Percentiles rank a stretch among this genome's conserved stretches.
Conservation (phyloP, 2,797 vertebrate genomes). For the Gambusia yucatana region DNA sequence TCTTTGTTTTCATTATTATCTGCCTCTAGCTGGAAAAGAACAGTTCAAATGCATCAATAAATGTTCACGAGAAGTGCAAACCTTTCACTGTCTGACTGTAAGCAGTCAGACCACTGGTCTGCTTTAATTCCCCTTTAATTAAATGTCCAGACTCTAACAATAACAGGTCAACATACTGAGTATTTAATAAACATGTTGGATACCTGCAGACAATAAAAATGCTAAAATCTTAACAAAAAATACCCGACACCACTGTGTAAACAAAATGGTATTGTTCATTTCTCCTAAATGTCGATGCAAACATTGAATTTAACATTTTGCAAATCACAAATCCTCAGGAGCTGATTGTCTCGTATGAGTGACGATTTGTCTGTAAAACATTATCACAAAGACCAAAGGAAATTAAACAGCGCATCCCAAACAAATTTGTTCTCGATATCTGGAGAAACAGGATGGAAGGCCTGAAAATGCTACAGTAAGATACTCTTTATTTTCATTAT, state of each 20-base stretch:
- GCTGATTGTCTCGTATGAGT: constrained; percentile 20
- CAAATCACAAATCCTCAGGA: constrained; percentile 24
- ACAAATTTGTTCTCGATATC: neutral
- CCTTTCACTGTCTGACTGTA: neutral
- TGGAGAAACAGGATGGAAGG: constrained; percentile 13
- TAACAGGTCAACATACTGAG: neutral
- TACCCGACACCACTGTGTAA: constrained; percentile 58
- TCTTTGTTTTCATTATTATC: too few relatives aligned
- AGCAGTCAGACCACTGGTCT: neutral
- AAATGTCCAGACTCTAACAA: neutral
- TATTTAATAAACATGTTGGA: neutral
- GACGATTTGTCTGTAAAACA: constrained; percentile 11
- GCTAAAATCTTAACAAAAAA: constrained; percentile 7
- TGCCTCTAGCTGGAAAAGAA: neutral
- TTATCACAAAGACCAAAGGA: constrained; percentile 19
- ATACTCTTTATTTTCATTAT: neutral
- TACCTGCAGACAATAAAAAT: neutral
- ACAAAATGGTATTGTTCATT: constrained; percentile 59
- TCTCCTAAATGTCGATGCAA: constrained; percentile 72
- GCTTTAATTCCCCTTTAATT: constrained; percentile 4
- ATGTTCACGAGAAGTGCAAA: neutral
- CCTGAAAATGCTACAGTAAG: constrained; percentile 11
- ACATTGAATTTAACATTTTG: constrained; percentile 45
- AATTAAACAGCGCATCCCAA: constrained; percentile 24
- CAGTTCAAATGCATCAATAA: neutral